Evolutionary conservation across 2,888 invertebrate genomes (phyloP), one percentile per base, ranked within the genome.

Genomic region (Apodemia hepburni): DNA sequence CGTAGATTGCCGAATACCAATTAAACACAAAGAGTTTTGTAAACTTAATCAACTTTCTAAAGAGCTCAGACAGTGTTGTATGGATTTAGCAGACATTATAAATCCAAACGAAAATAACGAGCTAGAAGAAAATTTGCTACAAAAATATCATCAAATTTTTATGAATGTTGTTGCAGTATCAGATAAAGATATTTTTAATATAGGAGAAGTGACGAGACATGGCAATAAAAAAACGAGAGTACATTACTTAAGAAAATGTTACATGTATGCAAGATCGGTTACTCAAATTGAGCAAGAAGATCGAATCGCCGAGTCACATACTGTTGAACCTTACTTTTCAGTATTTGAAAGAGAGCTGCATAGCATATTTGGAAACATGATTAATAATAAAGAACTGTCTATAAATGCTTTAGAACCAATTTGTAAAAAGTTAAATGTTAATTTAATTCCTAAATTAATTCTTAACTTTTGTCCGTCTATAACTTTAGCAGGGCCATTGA

Each of bases 391-490:
- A 71, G 92, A 94, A 64, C 84, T 95, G 62, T 93, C 95, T 4
- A 94, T 96, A 0, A 86, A 93, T 2, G 93, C 94, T 73, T 93
- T 96, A 64, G 96, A 96, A 75, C 84, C 92, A 0, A 92, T 95
- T 71, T 95, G 96, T 65, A 92, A 92, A 42, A 94, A 94, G 70
- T 79, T 96, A 18, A 95, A 95, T 76, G 92, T 96, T 1, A 95
- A 96, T 87, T 89, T 96, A 61, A 93, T 95, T 60, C 95, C 96
- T 71, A 95, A 95, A 70, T 93, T 96, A 12, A 93, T 95, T 3
- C 82, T 94, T 3, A 96, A 95, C 79, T 95, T 95, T 73, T 96
- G 95, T 69, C 95, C 96, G 0, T 93, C 93, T 9, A 92, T 95
- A 29, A 85, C 92, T 29, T 79, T 93, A 63, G 76, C 79, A 1